Evolutionary conservation across 1,140 invertebrate genomes (phyloP).

Genomic region (Watersipora subatra): DNA sequence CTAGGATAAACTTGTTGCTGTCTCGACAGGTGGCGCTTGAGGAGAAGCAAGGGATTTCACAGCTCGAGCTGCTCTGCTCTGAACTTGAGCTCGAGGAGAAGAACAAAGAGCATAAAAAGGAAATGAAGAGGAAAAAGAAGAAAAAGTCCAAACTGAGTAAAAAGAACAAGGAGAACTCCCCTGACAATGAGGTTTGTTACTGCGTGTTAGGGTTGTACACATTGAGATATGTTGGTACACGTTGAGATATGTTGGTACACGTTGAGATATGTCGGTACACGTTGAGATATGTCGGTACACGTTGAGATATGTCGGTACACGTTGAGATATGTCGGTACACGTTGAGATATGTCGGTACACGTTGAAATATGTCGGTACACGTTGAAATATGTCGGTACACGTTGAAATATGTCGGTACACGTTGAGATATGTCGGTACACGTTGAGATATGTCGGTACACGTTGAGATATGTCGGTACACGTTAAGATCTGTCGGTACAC

Average conservation of each 20-base stretch:
- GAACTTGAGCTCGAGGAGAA: constrained; percentile 53
- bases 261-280: neutral
- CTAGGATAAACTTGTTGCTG: too few species aligned
- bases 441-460: too few species aligned
- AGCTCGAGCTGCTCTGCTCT: constrained; percentile 42
- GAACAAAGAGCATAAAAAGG: constrained; percentile 63
- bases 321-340: too few species aligned
- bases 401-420: too few species aligned
- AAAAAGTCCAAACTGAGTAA: constrained; percentile 50
- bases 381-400: too few species aligned
- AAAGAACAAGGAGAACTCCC: constrained; percentile 12
- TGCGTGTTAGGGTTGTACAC: neutral
- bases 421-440: too few species aligned
- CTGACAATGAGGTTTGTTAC: neutral
- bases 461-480: too few species aligned
- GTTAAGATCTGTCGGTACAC: too few species aligned
- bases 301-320: neutral
- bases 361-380: too few species aligned
- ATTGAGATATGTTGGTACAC: neutral
- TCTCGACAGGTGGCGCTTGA: constrained; percentile 74
- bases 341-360: too few species aligned
- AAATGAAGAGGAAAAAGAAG: constrained; percentile 70
- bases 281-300: neutral
- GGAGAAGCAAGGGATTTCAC: constrained; percentile 70
- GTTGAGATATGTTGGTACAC: neutral